Conservation (phyloP, 2,113 vertebrate genomes). For the Coptodon rendalli region DNA sequence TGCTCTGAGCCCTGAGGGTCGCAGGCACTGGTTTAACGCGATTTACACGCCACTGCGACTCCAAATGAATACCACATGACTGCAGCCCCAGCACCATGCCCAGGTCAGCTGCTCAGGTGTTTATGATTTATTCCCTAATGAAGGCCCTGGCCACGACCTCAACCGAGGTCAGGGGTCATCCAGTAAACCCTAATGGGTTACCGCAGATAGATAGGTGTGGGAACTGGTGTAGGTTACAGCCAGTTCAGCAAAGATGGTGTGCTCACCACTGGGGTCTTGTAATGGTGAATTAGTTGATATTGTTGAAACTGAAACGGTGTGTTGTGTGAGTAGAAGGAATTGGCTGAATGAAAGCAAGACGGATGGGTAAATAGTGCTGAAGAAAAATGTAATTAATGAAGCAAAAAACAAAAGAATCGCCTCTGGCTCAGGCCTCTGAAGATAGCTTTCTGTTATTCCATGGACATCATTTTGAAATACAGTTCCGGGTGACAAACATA, state of each 20-base stretch:
- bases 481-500: background rate
- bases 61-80: constrained; percentile 69
- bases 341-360: background rate
- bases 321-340: background rate
- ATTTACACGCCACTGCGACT: constrained; percentile 57
- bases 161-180: constrained; percentile 47
- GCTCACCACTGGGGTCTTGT: background rate
- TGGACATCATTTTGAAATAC: background rate
- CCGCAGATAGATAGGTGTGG: constrained; percentile 53
- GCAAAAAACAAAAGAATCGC: background rate
- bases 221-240: constrained; percentile 46
- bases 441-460: background rate
- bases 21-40: constrained; percentile 67
- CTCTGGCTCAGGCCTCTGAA: background rate
- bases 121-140: constrained; percentile 72
- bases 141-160: constrained; percentile 62
- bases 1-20: constrained; percentile 58
- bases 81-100: constrained; percentile 17
- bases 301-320: background rate
- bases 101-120: constrained; percentile 67
- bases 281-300: background rate
- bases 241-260: background rate
- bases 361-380: background rate
- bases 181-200: constrained; percentile 64
- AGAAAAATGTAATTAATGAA: background rate